A percentile compares a stretch with the other conserved stretches of the same genome.
Evolutionary conservation across 2,888 invertebrate genomes (phyloP).

Genomic region (Mythimna albipuncta): DNA sequence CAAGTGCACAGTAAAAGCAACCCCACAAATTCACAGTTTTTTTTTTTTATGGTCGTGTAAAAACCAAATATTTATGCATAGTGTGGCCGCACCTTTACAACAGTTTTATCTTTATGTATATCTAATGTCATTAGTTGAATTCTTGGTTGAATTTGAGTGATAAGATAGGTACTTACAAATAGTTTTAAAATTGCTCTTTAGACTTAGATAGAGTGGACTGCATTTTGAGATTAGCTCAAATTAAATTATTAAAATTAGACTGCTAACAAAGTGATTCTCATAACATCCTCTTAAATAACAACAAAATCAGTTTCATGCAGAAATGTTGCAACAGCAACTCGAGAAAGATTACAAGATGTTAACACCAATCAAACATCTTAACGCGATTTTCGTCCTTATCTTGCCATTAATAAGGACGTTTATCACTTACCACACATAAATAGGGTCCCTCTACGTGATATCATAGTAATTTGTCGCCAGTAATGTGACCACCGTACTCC

Average conservation of each 20-base stretch:
- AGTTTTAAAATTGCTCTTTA: slow-evolving; percentile 1
- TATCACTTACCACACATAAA: slow-evolving; percentile 32
- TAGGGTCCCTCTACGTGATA: slow-evolving; percentile 52
- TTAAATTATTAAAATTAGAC: not conserved
- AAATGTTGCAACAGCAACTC: slow-evolving; percentile 27
- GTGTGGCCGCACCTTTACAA: slow-evolving; percentile 41
- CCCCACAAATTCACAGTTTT: slow-evolving; percentile 48
- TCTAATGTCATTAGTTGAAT: slow-evolving; percentile 40
- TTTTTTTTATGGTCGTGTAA: slow-evolving; percentile 21
- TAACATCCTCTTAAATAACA: slow-evolving; percentile 14
- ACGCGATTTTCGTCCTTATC: slow-evolving; percentile 31
- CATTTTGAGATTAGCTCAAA: not conserved
- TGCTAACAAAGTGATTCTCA: not conserved
- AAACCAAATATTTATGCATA: slow-evolving; percentile 19
- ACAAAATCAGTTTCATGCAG: slow-evolving; percentile 11
- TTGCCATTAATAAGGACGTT: slow-evolving; percentile 22
- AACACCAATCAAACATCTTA: slow-evolving; percentile 27
- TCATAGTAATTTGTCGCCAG: slow-evolving; percentile 58
- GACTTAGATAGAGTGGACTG: slow-evolving; percentile 10
- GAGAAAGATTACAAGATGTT: slow-evolving; percentile 35
- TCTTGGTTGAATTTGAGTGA: slow-evolving; percentile 48
- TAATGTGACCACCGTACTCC: slow-evolving; percentile 41
- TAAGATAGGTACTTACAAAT: slow-evolving; percentile 20
- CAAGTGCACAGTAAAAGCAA: slow-evolving; percentile 42
- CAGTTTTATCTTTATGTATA: slow-evolving; percentile 34